A percentile compares a stretch with the other conserved stretches of the same genome.
Evolutionary conservation across 2,113 vertebrate species (phyloP).

Genomic region (Channa argus): DNA sequence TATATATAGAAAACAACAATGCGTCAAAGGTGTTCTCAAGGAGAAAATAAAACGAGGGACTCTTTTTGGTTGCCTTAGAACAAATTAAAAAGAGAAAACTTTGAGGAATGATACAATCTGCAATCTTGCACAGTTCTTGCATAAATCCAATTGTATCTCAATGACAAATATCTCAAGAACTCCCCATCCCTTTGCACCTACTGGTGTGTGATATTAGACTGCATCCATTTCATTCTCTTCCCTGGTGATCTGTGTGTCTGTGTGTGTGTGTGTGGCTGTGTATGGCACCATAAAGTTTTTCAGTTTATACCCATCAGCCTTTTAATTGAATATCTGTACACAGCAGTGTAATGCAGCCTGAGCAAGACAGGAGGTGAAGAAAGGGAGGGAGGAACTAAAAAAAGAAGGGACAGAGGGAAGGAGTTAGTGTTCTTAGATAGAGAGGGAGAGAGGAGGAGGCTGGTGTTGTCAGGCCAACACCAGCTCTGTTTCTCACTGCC

Average conservation of each 20-base stretch:
- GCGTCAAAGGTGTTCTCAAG: not conserved
- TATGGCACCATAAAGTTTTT: slow-evolving; percentile 24
- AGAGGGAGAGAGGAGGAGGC: slow-evolving; percentile 6
- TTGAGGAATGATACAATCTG: slow-evolving; percentile 14
- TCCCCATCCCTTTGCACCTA: slow-evolving; percentile 25
- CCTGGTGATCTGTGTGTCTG: not conserved
- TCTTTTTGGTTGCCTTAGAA: not conserved
- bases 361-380: slow-evolving; percentile 22
- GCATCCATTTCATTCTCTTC: slow-evolving; percentile 7
- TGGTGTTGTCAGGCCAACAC: slow-evolving; percentile 66
- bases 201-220: slow-evolving; percentile 51
- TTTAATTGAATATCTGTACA: slow-evolving; percentile 74
- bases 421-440: not conserved
- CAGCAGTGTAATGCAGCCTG: slow-evolving; percentile 50
- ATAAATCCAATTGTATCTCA: slow-evolving; percentile 28
- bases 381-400: slow-evolving; percentile 1
- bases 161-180: slow-evolving; percentile 26
- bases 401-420: slow-evolving; percentile 20
- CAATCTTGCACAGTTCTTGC: not conserved
- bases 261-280: slow-evolving; percentile 9
- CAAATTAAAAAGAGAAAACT: slow-evolving; percentile 3
- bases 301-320: slow-evolving; percentile 41
- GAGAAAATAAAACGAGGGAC: not conserved
- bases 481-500: slow-evolving; percentile 55
- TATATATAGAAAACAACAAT: not conserved